Evolutionary conservation across 2,113 vertebrate species (phyloP), one percentile per base, ranked within the genome.

Genomic region (Calyptommatus sinebrachiatus): DNA sequence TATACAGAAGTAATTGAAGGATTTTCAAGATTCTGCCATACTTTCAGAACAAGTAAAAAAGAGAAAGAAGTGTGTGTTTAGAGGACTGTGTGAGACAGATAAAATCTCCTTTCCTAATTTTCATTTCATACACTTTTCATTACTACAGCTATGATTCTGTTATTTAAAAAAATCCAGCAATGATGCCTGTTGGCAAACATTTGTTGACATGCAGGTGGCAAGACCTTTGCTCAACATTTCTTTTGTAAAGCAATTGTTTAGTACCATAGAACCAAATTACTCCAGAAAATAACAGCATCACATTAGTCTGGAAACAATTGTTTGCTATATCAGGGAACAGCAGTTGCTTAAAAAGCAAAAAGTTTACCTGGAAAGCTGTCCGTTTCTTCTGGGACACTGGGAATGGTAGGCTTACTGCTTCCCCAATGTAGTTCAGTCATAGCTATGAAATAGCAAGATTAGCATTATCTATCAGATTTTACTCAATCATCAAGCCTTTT

Each of bases 351-450:
- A 84, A 75, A 8, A 48, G 24, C 61, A 31, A 80, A 26, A 18
- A 28, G 74, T 16, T 88, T 89, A 92, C 92, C 90, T 70, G 83
- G 50, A 76, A 75, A 86, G 26, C 50, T 8, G 46, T 87, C 78
- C 82, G 84, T 82, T 48, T 79, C 78, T 72, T 88, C 72, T 81
- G 88, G 69, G 0, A 24, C 21, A 74, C 31, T 76, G 84, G 84
- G 10, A 21, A 70, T 46, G 41, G 76, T 65, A 46, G 83, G 67
- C 11, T 82, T 89, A 60, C 31, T 75, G 26, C n/a, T 88, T 79
- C 88, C 88, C 84, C 83, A 84, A 60, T 80, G 24, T 70, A 50
- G 71, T 85, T 90, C 89, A 81, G 82, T 63, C 26, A 41, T 86
- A 69, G 69, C 85, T 91, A n/a, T 71, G 86, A 88, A 75, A 6